A percentile compares a stretch with the other conserved stretches of the same genome.
Conservation (phyloP, 2,888 invertebrate species). For the Patella depressa region DNA sequence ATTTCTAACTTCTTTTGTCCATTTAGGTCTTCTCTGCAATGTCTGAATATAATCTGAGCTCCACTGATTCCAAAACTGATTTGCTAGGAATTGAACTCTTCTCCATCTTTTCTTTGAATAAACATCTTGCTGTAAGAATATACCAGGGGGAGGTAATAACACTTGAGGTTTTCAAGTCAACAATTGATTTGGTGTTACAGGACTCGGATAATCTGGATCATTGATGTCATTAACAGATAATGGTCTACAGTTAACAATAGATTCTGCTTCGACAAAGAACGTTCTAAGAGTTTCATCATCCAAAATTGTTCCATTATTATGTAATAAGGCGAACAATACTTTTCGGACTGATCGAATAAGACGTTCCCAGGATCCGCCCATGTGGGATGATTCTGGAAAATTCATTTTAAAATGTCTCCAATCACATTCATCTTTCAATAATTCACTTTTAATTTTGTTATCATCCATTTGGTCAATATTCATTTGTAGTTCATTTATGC, state of each 20-base stretch:
- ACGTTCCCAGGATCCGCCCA: conserved; percentile 26
- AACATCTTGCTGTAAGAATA: conserved; percentile 1
- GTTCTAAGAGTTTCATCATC: conserved; percentile 35
- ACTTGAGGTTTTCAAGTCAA: conserved; percentile 15
- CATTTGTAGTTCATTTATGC: conserved; percentile 14
- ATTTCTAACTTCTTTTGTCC: background rate
- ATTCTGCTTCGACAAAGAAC: conserved; percentile 36
- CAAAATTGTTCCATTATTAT: background rate
- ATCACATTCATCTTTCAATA: conserved; percentile 5
- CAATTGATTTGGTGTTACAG: conserved; percentile 35
- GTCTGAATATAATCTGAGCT: conserved; percentile 13
- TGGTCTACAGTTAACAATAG: conserved; percentile 38
- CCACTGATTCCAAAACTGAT: conserved; percentile 23
- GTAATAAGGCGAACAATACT: conserved; percentile 11
- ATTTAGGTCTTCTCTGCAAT: conserved; percentile 24
- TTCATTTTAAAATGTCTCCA: conserved; percentile 17
- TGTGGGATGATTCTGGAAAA: conserved; percentile 18
- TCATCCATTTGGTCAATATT: conserved; percentile 7
- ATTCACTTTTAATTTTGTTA: background rate
- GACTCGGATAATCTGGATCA: conserved; percentile 22
- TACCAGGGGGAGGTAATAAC: conserved; percentile 12
- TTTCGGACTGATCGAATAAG: conserved; percentile 15
- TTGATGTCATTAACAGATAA: conserved; percentile 27
- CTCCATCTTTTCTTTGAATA: conserved; percentile 18
- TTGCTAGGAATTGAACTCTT: conserved; percentile 16